Conservation (phyloP, 1,140 invertebrate species). For the Drosophila sp. region DNA sequence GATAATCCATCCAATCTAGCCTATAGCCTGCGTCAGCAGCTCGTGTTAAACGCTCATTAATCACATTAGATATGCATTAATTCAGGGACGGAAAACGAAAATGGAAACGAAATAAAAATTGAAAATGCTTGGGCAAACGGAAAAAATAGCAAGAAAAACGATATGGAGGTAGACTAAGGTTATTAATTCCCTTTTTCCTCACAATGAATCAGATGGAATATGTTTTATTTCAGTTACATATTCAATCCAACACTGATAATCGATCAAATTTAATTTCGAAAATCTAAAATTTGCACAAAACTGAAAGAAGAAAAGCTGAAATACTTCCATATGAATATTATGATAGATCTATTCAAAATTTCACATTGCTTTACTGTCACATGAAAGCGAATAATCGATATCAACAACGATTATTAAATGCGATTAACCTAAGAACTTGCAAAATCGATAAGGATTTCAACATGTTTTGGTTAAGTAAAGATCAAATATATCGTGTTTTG, state of each 20-base stretch:
- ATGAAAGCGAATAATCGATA: too few species aligned
- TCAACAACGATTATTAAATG: too few species aligned
- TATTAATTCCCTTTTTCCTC: neutral
- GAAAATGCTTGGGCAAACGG: neutral
- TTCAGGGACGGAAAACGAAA: constrained; percentile 37
- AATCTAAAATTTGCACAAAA: too few species aligned
- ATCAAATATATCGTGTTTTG: neutral
- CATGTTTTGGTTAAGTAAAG: neutral
- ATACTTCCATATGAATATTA: too few species aligned
- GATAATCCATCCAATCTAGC: constrained; percentile 5
- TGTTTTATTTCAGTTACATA: too few species aligned
- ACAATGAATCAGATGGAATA: neutral
- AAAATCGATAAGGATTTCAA: neutral
- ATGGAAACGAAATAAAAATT: constrained; percentile 14
- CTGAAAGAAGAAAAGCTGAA: too few species aligned
- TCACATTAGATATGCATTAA: constrained; percentile 81
- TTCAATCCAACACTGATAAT: too few species aligned
- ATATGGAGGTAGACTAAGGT: neutral
- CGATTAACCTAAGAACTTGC: too few species aligned
- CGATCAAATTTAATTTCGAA: too few species aligned
- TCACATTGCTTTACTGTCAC: too few species aligned
- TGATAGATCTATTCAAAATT: too few species aligned
- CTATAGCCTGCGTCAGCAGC: constrained; percentile 40
- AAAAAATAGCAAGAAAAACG: neutral
- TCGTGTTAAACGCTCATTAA: constrained; percentile 78